Evolutionary conservation across 2,113 vertebrate genomes (phyloP), one percentile per base, ranked within the genome.

Genomic region (Bujurquina vittata): DNA sequence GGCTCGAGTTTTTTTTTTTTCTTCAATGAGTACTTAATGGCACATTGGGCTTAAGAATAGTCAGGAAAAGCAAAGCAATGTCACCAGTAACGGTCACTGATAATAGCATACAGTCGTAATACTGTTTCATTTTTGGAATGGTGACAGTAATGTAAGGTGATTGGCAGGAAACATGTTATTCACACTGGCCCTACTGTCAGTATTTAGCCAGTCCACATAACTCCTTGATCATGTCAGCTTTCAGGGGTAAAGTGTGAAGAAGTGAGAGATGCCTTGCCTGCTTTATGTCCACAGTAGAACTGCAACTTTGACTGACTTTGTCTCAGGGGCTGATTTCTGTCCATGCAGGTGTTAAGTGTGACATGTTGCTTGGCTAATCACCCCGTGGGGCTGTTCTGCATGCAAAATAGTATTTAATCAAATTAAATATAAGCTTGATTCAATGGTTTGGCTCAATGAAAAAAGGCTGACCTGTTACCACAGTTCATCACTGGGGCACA

Each of bases 361-460:
- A 75, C 80, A 83, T 87, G 76, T 84, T 92, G 87, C 89, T 85
- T 87, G 86, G 84, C 76, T 91, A 91, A 93, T 93, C 90, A 92
- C 67, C 75, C 78, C 33, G 67, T 56, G 65, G 62, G 67, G 31
- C 82, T 86, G 55, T 79, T 74, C 77, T 73, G 75, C 77, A 92
- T 89, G 88, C 87, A 90, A 60, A 87, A 91, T 88, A 92, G 82
- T 76, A 90, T 90, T 88, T 89, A 91, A 84, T 73, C 85, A 88
- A 91, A 93, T 93, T 84, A 93, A 86, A 93, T 76, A 79, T 87
- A 82, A 83, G 18, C 89, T 92, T 90, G 87, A 94, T 94, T 94
- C 89, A 94, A 93, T 90, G 83, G 43, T 89, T 88, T 55, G n/a
- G 26, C 60, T 84, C 8, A 57, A 85, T 87, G 59, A 75, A 89